Percentiles rank a stretch among this genome's conserved stretches.
These are phyloP conservation scores for Noctua comes DNA, from an alignment of 2,888 invertebrate genomes.

Conservation along the genomic window DNA sequence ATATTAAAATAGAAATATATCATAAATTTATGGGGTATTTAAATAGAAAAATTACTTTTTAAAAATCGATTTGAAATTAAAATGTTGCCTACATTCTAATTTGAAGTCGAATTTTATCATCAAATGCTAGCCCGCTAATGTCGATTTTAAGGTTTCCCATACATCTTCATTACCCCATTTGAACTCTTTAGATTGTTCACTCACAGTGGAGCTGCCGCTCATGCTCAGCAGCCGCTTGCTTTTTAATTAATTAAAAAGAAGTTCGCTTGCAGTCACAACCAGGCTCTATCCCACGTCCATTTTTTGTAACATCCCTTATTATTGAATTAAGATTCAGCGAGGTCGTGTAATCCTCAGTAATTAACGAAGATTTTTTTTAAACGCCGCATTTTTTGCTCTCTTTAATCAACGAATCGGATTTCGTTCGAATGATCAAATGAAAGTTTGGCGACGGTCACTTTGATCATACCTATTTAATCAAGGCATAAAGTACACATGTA, in stretches of 20 bases:
- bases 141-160: neutral
- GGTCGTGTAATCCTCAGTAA: slow-evolving; percentile 56
- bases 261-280: slow-evolving; percentile 28
- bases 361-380: slow-evolving; percentile 56
- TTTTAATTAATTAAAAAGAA: neutral
- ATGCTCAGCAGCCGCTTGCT: no score
- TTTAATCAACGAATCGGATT: slow-evolving; percentile 62
- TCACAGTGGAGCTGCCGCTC: neutral
- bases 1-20: neutral
- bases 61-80: neutral
- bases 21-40: no score
- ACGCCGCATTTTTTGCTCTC: slow-evolving; percentile 36
- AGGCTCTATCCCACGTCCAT: neutral
- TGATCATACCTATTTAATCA: slow-evolving; percentile 29
- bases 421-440: slow-evolving; percentile 45
- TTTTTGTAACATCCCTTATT: slow-evolving; percentile 53
- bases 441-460: slow-evolving; percentile 32
- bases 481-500: neutral
- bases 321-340: slow-evolving; percentile 63
- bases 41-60: slow-evolving; percentile 5
- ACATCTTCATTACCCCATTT: neutral
- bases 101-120: neutral
- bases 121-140: neutral
- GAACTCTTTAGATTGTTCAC: neutral
- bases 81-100: neutral